A percentile compares a stretch with the other conserved stretches of the same genome.
phyloP scores from a whole-genome alignment of 2,113 vertebrate genomes.

The Prionailurus bengalensis region DNA sequence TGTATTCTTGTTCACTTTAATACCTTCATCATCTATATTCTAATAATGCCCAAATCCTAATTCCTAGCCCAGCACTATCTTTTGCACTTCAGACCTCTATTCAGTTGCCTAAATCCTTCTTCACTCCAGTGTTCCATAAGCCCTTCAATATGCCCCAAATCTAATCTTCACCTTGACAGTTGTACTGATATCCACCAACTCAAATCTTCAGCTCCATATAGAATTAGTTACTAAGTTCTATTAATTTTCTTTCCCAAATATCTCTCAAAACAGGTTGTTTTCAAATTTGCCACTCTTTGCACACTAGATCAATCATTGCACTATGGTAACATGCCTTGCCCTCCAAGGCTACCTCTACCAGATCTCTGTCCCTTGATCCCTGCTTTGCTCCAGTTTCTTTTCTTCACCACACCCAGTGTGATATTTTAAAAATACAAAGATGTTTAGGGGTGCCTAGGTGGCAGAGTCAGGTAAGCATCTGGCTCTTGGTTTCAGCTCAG shows the following conservation, averaged over 20 bases:
- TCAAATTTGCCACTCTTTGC: background rate
- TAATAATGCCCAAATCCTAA: background rate
- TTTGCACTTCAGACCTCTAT: background rate
- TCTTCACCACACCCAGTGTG: background rate
- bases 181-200: background rate
- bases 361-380: background rate
- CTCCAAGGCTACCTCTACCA: accelerated
- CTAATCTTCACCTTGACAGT: background rate
- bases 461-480: no score
- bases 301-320: no score
- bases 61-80: background rate
- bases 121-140: background rate
- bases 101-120: background rate
- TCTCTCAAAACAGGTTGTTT: background rate
- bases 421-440: background rate
- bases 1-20: background rate
- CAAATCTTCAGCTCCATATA: background rate
- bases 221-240: background rate
- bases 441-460: background rate
- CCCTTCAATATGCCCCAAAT: background rate
- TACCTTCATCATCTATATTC: background rate
- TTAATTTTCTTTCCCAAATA: background rate
- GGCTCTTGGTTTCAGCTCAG: no score
- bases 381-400: background rate
- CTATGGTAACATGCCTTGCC: background rate